These are phyloP conservation scores for Anguilla obscura DNA, from an alignment of 2,797 vertebrate genomes.

Conservation along the genomic window DNA sequence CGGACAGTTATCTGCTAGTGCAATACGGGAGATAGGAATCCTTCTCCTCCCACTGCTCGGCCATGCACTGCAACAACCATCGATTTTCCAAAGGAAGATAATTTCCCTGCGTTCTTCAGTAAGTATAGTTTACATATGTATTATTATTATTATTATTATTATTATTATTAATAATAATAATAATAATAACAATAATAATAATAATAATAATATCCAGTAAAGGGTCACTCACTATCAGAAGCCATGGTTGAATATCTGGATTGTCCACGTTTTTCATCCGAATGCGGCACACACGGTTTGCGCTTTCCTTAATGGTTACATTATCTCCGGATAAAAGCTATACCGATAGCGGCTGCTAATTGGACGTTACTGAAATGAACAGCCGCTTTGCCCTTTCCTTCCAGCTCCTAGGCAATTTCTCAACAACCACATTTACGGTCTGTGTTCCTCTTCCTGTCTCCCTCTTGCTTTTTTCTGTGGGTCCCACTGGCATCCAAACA, in stretches of 20 bases:
- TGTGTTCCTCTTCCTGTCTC: conserved; percentile 3
- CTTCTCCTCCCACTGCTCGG: background rate
- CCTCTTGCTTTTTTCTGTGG: background rate
- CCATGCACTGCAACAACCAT: background rate
- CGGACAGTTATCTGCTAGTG: background rate
- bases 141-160: too few species aligned
- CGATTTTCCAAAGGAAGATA: background rate
- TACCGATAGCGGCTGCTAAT: conserved; percentile 3
- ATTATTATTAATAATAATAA: background rate
- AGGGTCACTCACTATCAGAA: conserved; percentile 78
- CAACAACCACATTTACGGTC: background rate
- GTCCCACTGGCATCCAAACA: conserved; percentile 18
- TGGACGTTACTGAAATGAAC: conserved; percentile 4
- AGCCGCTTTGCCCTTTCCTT: conserved; percentile 10
- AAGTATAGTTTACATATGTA: background rate
- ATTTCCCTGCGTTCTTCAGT: background rate
- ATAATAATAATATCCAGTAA: background rate
- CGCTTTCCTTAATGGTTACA: background rate
- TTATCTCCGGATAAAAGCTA: background rate
- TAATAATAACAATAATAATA: background rate
- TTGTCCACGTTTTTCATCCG: conserved; percentile 27
- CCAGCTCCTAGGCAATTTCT: background rate
- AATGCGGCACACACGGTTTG: background rate
- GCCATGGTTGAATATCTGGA: conserved; percentile 67
- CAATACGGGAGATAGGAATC: background rate